phyloP scores from a whole-genome alignment of 1,140 invertebrate species.

The Drosophila saltans region DNA sequence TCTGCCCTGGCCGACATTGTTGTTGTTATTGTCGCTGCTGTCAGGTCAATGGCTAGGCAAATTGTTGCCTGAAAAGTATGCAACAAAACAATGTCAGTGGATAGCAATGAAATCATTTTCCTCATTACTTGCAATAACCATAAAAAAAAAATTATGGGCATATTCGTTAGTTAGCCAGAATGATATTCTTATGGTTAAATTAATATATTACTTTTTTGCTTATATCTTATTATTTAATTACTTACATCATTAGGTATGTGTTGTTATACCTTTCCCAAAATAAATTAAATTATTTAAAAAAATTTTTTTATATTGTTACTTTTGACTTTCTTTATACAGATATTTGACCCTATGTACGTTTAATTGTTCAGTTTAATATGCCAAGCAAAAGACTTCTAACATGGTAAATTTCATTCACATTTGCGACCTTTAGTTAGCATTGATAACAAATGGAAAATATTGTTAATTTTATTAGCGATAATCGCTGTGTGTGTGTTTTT shows the following conservation, averaged over 20 bases:
- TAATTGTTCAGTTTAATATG: too few relatives aligned
- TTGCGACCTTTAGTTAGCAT: neutral
- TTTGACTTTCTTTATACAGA: too few relatives aligned
- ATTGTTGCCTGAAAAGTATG: slow-evolving; percentile 61
- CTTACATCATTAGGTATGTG: too few relatives aligned
- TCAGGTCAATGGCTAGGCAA: slow-evolving; percentile 60
- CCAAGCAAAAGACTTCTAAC: too few relatives aligned
- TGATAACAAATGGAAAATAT: neutral
- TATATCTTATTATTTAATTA: too few relatives aligned
- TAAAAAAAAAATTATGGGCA: neutral
- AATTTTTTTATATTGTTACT: too few relatives aligned
- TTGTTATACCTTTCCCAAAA: too few relatives aligned
- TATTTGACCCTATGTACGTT: too few relatives aligned
- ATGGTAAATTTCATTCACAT: neutral
- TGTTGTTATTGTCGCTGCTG: slow-evolving; percentile 12
- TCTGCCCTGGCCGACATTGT: neutral
- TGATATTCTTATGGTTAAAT: too few relatives aligned
- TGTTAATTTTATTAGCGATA: slow-evolving; percentile 4
- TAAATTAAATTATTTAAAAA: too few relatives aligned
- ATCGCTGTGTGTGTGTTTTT: neutral
- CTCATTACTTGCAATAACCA: slow-evolving; percentile 1
- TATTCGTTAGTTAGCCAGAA: neutral
- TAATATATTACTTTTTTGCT: too few relatives aligned
- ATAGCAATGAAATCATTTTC: slow-evolving; percentile 7
- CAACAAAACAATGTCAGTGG: slow-evolving; percentile 19